A percentile compares a stretch with the other conserved stretches of the same genome.
These are phyloP conservation scores for Trogon surrucura DNA, from an alignment of 2,113 vertebrate genomes.

Conservation along the genomic window DNA sequence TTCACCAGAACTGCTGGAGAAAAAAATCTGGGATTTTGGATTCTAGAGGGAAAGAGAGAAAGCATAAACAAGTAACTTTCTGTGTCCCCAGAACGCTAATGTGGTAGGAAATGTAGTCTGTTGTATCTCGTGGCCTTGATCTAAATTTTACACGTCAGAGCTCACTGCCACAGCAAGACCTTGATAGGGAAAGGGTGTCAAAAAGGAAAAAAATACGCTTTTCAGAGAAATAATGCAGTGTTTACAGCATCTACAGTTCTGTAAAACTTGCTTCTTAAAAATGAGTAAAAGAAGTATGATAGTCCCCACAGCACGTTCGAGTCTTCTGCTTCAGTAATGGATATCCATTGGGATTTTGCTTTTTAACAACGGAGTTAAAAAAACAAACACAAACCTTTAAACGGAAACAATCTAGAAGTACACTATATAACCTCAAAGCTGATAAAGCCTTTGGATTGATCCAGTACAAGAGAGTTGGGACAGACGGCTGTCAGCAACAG, in stretches of 20 bases:
- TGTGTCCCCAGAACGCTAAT: neutral
- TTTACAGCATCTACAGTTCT: neutral
- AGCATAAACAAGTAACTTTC: accelerated
- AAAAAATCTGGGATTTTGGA: neutral
- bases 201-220: neutral
- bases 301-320: neutral
- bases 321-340: neutral
- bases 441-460: neutral
- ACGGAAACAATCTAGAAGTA: neutral
- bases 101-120: neutral
- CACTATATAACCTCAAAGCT: neutral
- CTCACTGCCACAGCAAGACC: neutral
- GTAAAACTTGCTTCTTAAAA: neutral
- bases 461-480: neutral
- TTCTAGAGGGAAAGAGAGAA: neutral
- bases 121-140: neutral
- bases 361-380: neutral
- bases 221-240: neutral
- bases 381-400: neutral
- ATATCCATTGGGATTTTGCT: neutral
- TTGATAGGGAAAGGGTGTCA: neutral
- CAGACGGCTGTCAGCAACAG: neutral
- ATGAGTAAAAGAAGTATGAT: neutral
- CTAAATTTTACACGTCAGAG: neutral
- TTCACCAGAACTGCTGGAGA: neutral